Base-by-base conservation (phyloP, 1,140 invertebrate species). In the Nixonia krombeini region DNA sequence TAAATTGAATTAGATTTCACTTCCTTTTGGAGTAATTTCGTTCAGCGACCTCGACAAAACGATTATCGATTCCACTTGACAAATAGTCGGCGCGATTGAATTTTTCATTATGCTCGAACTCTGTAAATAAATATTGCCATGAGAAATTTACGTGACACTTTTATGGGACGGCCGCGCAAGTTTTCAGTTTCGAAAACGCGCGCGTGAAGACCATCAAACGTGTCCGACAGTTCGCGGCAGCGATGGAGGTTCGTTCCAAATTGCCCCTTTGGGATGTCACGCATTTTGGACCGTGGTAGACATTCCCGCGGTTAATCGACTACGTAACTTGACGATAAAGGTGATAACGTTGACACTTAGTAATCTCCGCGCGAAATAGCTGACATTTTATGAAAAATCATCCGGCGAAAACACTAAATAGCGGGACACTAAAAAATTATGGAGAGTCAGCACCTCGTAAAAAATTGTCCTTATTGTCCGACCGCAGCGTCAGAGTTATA, bases 241-340 rank as follows among this genome's bases (percentile, higher is more conserved):
- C 9, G 16, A 40, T 40, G 9, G 15, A 18, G 17, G n/a, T n/a
- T n/a, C n/a, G n/a, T n/a, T n/a, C 3, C 16, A 18, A 40, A 40
- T 8, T 18, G 18, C 17, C 17, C 38, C 38, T 40, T 18, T n/a
- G 38, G 38, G 38, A 18, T 18, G 38, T 40, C 17, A 17, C 38
- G n/a, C 17, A 40, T 40, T 40, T 17, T 18, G 38, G 17, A 40
- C 17, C 13, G 16, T 17, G 8, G 38, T 18, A 16, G 38, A 40
- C 38, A 40, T 40, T 40, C 38, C 18, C 38, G 38, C 38, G 38
- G 15, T 40, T 40, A 40, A 40, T 40, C 15, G 38, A 40, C 38
- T 40, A 40, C 15, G 38, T 40, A 40, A 17, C 17, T 40, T 40
- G 17, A 16, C 38, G 15, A 40, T 40, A 40, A 40, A 40, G 38